These are phyloP conservation scores for Malachius bipustulatus DNA, from an alignment of 2,888 invertebrate species.

Conservation along the genomic window DNA sequence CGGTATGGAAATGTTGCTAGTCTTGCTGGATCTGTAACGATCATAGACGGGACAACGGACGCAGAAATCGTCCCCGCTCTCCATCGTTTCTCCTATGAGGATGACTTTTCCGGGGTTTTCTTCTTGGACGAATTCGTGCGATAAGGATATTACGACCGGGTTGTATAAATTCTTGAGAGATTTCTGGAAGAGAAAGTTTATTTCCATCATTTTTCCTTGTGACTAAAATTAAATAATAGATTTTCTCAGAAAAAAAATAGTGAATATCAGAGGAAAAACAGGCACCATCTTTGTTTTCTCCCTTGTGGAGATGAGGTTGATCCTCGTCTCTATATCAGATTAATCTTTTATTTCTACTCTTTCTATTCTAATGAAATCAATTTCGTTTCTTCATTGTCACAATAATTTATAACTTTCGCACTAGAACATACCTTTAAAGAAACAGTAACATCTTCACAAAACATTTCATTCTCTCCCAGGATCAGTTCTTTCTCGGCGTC, in stretches of 20 bases:
- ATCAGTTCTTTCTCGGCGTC: slow-evolving; percentile 7
- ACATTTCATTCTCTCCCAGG: slow-evolving; percentile 7
- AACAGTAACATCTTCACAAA: slow-evolving; percentile 17
- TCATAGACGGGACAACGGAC: slow-evolving; percentile 24
- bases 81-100: slow-evolving; percentile 11
- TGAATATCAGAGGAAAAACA: no score
- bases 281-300: slow-evolving; percentile 9
- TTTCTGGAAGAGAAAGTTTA: no score
- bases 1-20: slow-evolving; percentile 23
- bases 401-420: no score
- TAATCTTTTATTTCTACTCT: no score
- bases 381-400: no score
- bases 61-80: slow-evolving; percentile 23
- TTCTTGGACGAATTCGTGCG: slow-evolving; percentile 14
- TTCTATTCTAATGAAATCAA: no score
- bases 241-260: no score
- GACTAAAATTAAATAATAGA: no score
- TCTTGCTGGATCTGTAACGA: slow-evolving; percentile 19
- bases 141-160: slow-evolving; percentile 19
- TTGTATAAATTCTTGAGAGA: slow-evolving; percentile 9
- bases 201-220: no score
- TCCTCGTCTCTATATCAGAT: no score
- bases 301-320: slow-evolving; percentile 4
- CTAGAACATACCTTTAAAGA: no score
- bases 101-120: slow-evolving; percentile 13